A percentile compares a stretch with the other conserved stretches of the same genome.
Conservation (phyloP, 2,888 invertebrate genomes). For the Hesperia comma region DNA sequence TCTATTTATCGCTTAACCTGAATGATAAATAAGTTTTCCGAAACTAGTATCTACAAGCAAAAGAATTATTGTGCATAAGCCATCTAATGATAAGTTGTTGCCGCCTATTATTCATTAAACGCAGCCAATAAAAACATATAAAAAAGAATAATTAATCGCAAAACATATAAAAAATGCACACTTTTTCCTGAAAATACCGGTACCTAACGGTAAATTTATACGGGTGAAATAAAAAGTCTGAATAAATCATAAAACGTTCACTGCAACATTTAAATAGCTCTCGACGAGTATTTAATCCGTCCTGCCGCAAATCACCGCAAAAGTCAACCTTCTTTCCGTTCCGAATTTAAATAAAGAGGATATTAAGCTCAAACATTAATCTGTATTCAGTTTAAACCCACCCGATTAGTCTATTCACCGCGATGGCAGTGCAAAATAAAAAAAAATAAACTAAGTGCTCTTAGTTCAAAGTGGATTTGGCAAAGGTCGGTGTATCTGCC, state of each 20-base stretch:
- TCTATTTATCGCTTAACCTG: no score
- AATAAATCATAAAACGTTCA: not conserved
- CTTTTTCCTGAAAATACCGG: not conserved
- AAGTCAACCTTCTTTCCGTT: slow-evolving; percentile 14
- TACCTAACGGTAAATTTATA: no score
- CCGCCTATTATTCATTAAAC: no score
- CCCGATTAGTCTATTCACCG: slow-evolving; percentile 53
- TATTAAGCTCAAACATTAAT: slow-evolving; percentile 44
- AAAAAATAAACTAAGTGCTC: slow-evolving; percentile 50
- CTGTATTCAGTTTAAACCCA: slow-evolving; percentile 51
- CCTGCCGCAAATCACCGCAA: slow-evolving; percentile 3
- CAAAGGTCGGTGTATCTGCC: slow-evolving; percentile 45
- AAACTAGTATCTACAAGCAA: no score
- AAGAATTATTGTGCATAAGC: no score
- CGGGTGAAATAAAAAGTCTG: not conserved
- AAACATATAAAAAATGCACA: slow-evolving; percentile 3
- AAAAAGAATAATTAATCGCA: no score
- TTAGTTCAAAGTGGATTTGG: slow-evolving; percentile 64
- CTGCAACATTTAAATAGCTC: slow-evolving; percentile 7
- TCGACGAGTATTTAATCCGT: slow-evolving; percentile 3
- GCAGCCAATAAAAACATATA: no score
- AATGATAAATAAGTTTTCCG: no score
- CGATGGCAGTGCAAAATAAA: slow-evolving; percentile 32
- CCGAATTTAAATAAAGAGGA: slow-evolving; percentile 28
- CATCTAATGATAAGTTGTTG: no score